Percentiles rank a stretch among this genome's conserved stretches.
phyloP scores from a whole-genome alignment of 2,888 invertebrate species.

The Cheilosia vulpina region DNA sequence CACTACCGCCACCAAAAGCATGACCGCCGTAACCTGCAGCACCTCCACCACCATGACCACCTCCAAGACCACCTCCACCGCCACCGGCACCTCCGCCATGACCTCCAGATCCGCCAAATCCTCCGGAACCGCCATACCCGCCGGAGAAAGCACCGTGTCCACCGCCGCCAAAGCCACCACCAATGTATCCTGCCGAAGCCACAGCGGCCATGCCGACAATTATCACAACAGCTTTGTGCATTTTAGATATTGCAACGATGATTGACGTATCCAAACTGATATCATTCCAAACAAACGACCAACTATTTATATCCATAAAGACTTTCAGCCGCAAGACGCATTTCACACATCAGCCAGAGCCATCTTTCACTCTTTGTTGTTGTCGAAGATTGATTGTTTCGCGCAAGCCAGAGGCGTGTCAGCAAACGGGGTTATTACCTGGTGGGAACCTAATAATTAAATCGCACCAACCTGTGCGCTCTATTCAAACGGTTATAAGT shows the following conservation, averaged over 20 bases:
- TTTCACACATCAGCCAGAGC: neutral
- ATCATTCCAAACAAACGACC: neutral
- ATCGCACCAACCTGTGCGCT: too few relatives aligned
- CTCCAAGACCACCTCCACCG: neutral
- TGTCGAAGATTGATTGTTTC: conserved; percentile 11
- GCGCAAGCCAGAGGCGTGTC: neutral
- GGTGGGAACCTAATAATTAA: too few relatives aligned
- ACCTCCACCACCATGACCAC: neutral
- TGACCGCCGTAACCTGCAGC: neutral
- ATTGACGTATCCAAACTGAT: conserved; percentile 50
- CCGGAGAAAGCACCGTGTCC: conserved; percentile 16
- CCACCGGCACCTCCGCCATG: conserved; percentile 43
- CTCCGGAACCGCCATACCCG: conserved; percentile 27
- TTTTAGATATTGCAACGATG: conserved; percentile 37
- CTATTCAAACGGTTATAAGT: too few relatives aligned
- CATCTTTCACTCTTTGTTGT: neutral
- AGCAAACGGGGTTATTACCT: too few relatives aligned
- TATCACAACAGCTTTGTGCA: conserved; percentile 70
- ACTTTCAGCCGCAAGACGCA: neutral
- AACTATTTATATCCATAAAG: conserved; percentile 46
- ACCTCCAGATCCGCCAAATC: conserved; percentile 75
- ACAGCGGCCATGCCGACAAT: conserved; percentile 50
- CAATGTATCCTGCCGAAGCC: conserved; percentile 53
- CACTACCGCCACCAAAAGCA: neutral
- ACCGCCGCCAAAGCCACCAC: conserved; percentile 36